Evolutionary conservation across 2,888 invertebrate species (phyloP), one percentile per base, ranked within the genome.

Genomic region (Sturmia bella): DNA sequence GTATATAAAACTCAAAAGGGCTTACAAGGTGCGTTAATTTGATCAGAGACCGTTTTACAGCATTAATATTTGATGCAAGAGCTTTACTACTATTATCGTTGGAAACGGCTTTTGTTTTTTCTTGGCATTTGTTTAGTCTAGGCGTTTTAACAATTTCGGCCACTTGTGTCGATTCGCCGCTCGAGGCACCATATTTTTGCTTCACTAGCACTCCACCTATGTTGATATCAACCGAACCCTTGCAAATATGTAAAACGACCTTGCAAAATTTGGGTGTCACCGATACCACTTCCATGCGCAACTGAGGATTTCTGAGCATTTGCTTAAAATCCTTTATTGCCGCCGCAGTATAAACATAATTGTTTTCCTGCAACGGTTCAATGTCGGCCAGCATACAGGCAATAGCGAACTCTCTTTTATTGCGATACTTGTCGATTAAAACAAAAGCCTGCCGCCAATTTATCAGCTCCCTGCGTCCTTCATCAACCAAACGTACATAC

Each of bases 1-100:
- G 92, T 0, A 95, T 90, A 85, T 94, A 94, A 80, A 95, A 92
- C 41, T 92, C 91, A 13, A 93, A 92, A 0, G 94, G 94, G 5
- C 93, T 92, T 11, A 91, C 89, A 27, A 92, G 91, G 43, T 92
- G 90, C 0, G 92, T 85, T 1, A 94, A 85, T 80, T 91, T 90
- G 0, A 93, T 78, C 0, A 76, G 21, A 7, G 84, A 73, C 12
- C 87, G 86, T 61, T 86, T 84, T 0, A 80, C 56, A 21, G 54
- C 27, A 13, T 82, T 73, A 7, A 39, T 15, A 13, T 32, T 27
- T 19, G 68, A 3, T 1, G 39, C 15, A 7, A n/a, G n/a, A 9
- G 13, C 1, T 17, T 76, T 69, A 5, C 21, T 13, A 24, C 61
- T 61, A 11, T 43, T n/a, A n/a, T 69, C 21, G 0, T 12, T 69